phyloP scores from a whole-genome alignment of 2,113 vertebrate species.

The Nymphicus hollandicus region DNA sequence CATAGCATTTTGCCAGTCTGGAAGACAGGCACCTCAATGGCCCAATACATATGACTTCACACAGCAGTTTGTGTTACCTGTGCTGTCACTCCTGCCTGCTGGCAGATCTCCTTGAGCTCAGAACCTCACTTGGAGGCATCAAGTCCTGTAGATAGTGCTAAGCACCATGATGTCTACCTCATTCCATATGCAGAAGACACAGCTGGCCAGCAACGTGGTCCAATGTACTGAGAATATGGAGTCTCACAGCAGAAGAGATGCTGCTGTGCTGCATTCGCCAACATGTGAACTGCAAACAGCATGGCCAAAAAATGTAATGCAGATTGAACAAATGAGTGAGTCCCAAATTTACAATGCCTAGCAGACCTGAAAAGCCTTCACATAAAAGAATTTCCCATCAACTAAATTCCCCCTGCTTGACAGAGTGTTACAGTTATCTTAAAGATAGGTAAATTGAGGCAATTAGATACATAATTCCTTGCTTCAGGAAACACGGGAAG shows the following conservation, averaged over 20 bases:
- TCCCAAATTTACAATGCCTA: background rate
- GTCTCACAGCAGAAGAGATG: background rate
- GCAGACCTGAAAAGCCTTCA: background rate
- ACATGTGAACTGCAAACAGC: background rate
- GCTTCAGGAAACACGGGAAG: background rate
- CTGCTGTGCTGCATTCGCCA: background rate
- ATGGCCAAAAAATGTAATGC: background rate
- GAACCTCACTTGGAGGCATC: background rate
- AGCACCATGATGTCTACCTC: background rate
- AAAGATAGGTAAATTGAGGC: background rate
- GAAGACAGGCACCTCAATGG: background rate
- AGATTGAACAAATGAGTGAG: accelerated
- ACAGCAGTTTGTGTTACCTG: background rate
- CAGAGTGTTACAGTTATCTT: background rate
- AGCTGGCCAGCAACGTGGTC: background rate
- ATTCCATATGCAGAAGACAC: background rate
- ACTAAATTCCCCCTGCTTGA: background rate
- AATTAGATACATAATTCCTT: background rate
- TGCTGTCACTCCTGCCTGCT: background rate
- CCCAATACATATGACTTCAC: background rate
- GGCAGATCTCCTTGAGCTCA: background rate
- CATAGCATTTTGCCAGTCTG: background rate
- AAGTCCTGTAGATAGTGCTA: background rate
- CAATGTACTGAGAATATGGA: background rate
- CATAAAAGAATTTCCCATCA: background rate